These are phyloP conservation scores for Eriocheir sinensis DNA, from an alignment of 1,140 invertebrate species.

Conservation along the genomic window DNA sequence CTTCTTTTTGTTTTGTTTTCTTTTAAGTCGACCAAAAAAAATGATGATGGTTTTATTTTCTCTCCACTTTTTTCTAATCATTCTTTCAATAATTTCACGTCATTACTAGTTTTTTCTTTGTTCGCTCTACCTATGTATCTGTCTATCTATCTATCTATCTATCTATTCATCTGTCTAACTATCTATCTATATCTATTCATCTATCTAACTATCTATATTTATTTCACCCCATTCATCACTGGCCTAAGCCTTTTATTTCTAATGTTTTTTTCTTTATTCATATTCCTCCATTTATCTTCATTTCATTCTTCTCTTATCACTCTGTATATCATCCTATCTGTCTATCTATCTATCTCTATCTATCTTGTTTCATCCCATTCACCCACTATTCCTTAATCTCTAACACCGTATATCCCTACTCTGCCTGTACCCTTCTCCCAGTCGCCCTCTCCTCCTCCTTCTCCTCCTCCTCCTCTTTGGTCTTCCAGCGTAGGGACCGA, in stretches of 20 bases:
- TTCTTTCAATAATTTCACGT: too few relatives aligned
- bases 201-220: too few relatives aligned
- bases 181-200: too few relatives aligned
- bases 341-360: not conserved
- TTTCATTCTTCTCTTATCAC: not conserved
- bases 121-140: too few relatives aligned
- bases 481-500: not conserved
- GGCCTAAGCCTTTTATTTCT: too few relatives aligned
- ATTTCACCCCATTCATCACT: too few relatives aligned
- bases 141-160: too few relatives aligned
- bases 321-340: too few relatives aligned
- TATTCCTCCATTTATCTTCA: not conserved
- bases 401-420: not conserved
- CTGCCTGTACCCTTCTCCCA: not conserved
- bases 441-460: not conserved
- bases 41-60: not conserved
- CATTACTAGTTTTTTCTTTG: too few relatives aligned
- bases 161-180: too few relatives aligned
- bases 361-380: not conserved
- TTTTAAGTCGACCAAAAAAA: too few relatives aligned
- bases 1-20: not conserved
- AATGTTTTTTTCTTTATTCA: too few relatives aligned
- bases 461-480: not conserved
- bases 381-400: constrained; percentile 40
- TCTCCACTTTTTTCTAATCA: not conserved